phyloP scores from a whole-genome alignment of 2,113 vertebrate genomes.

The Odontophorus gujanensis region DNA sequence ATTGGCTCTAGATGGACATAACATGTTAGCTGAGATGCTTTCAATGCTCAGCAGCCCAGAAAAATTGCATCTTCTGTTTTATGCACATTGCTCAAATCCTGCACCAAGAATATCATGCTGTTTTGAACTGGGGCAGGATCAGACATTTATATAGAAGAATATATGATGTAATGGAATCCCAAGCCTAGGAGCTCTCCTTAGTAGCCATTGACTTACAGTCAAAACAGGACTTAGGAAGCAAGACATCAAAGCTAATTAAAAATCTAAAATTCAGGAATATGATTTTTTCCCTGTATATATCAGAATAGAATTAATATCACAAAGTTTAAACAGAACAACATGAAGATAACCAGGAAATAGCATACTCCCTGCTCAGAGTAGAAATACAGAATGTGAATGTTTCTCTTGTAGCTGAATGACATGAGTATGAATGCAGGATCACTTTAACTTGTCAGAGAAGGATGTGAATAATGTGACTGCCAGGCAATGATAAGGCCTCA shows the following conservation, averaged over 20 bases:
- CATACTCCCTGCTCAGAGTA: background rate
- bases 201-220: background rate
- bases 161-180: background rate
- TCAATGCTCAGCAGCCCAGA: background rate
- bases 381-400: background rate
- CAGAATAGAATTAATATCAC: background rate
- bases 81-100: fast-evolving
- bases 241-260: background rate
- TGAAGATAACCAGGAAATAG: background rate
- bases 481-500: slow-evolving; percentile 22
- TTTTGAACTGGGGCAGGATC: background rate
- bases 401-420: background rate
- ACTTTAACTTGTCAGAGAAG: slow-evolving; percentile 4
- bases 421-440: slow-evolving; percentile 5
- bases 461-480: slow-evolving; percentile 16
- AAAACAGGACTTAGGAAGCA: background rate
- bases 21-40: background rate
- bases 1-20: background rate
- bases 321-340: background rate
- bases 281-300: background rate
- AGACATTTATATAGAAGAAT: background rate
- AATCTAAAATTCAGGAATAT: background rate
- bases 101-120: background rate
- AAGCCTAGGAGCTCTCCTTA: background rate
- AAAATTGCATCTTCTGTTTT: background rate